These are phyloP conservation scores for Heliconius hewitsoni DNA, from an alignment of 1,140 invertebrate species.

Conservation along the genomic window DNA sequence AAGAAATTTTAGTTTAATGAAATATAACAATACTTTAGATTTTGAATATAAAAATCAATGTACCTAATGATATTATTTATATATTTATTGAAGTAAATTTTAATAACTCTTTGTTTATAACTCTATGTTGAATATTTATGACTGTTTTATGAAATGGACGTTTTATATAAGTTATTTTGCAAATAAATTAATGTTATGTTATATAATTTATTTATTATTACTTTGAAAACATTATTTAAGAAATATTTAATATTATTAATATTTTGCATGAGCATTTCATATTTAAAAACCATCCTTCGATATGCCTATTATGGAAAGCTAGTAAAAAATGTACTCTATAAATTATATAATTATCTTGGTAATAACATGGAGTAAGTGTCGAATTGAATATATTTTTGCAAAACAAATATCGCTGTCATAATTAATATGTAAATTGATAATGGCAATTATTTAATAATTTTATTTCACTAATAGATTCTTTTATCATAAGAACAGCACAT, in stretches of 20 bases:
- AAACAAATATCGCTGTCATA: not conserved
- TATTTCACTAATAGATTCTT: not conserved
- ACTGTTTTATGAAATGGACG: not conserved
- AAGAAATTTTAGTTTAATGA: not conserved
- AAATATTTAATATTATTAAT: too few relatives aligned
- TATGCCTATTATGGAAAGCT: too few relatives aligned
- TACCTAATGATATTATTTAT: not conserved
- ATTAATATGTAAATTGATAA: not conserved
- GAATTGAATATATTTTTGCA: not conserved
- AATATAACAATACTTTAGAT: not conserved
- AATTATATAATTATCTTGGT: not conserved
- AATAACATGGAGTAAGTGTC: not conserved
- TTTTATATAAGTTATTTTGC: not conserved
- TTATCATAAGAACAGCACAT: constrained; percentile 1
- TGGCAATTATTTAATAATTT: not conserved
- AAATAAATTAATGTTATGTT: not conserved
- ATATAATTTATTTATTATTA: too few relatives aligned
- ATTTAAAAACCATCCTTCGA: too few relatives aligned
- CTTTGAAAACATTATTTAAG: too few relatives aligned
- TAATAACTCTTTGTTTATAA: not conserved
- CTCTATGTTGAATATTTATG: not conserved
- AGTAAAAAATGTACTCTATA: too few relatives aligned
- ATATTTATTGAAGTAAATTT: not conserved
- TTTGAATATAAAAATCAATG: not conserved
- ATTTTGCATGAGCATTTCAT: too few relatives aligned